Evolutionary conservation across 2,113 vertebrate genomes (phyloP), one percentile per base, ranked within the genome.

Genomic region (Erinaceus europaeus): DNA sequence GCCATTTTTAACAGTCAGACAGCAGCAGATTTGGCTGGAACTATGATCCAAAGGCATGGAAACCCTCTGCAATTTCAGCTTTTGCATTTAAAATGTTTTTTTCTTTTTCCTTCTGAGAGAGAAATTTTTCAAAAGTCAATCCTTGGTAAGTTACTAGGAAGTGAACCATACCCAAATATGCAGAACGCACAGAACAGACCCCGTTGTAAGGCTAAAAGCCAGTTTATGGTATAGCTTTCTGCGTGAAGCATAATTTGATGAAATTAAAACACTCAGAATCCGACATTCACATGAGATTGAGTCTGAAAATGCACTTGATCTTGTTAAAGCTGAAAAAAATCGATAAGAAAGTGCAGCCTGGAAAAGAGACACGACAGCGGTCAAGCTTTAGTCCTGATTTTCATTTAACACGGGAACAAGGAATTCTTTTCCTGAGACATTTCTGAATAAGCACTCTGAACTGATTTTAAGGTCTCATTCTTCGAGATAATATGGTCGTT

Each of bases 201-300:
- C 10, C 44, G 13, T 48, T 29, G 10, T 1, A 20, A 8, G 48
- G 12, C 67, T 79, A 46, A 80, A 67, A 76, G 27, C 29, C 77
- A 50, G 18, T 27, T 59, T 34, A 52, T 23, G 25, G 29, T n/a
- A 9, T 44, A 6, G 23, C 62, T 61, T 71, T 75, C 36, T 38
- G 38, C 42, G 62, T 52, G 62, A 68, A 91, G 17, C 15, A 69
- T 73, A 93, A 76, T 73, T 40, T 38, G 9, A 12, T n/a, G 57
- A 81, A 84, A 86, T 61, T 17, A 73, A 81, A 77, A 46, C 48
- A 77, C 53, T 21, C 23, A 73, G 68, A 77, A 80, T 48, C 57
- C 36, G 50, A 71, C 9, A 18, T 36, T 27, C 4, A 6, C 32
- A 21, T 48, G 27, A 36, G 69, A 77, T 10, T 76, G 40, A 90